phyloP scores from a whole-genome alignment of 2,888 invertebrate genomes.

The Hydropsyche betteni region DNA sequence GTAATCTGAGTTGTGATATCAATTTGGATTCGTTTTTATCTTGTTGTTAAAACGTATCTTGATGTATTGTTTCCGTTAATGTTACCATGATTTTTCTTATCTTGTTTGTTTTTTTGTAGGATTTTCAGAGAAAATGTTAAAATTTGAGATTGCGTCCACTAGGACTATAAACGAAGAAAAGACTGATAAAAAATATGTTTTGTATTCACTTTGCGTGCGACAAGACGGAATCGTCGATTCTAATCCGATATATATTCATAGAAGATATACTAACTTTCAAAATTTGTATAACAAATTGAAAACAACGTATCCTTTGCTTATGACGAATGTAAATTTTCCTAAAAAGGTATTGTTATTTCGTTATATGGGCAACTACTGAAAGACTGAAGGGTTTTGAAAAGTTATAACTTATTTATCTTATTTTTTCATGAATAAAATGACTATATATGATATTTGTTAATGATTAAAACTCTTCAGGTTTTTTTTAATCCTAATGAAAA shows the following conservation, averaged over 20 bases:
- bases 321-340: constrained; percentile 70
- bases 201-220: constrained; percentile 73
- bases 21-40: no score
- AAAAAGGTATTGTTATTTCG: constrained; percentile 65
- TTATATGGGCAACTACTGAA: not conserved
- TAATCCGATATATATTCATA: constrained; percentile 72
- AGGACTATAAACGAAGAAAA: constrained; percentile 69
- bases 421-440: no score
- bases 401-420: no score
- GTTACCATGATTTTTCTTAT: no score
- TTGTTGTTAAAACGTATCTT: no score
- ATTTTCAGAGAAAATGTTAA: constrained; percentile 57
- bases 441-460: no score
- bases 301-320: constrained; percentile 66
- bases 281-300: constrained; percentile 71
- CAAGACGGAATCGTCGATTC: constrained; percentile 67
- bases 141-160: constrained; percentile 75
- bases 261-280: constrained; percentile 78
- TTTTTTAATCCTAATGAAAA: no score
- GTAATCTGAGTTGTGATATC: no score
- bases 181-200: constrained; percentile 74
- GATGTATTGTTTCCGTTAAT: no score
- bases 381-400: no score
- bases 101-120: no score
- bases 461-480: no score